Percentiles rank a stretch among this genome's conserved stretches.
phyloP scores from a whole-genome alignment of 2,888 invertebrate species.

The Erebia palarica region DNA sequence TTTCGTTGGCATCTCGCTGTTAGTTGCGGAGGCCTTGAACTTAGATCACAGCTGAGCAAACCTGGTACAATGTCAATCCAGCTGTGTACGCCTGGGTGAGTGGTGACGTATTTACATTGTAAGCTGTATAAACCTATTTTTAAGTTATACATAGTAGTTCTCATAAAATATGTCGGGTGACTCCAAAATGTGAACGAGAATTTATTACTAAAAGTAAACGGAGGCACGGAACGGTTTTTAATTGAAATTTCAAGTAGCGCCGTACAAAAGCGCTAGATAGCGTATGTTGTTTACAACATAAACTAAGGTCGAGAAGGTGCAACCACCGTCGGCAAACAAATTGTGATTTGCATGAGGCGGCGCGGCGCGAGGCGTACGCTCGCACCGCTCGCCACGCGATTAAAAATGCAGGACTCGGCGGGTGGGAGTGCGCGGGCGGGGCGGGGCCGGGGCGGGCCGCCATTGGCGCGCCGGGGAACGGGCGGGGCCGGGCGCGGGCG shows the following conservation, averaged over 20 bases:
- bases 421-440: constrained; percentile 71
- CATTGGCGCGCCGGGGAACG: constrained; percentile 54
- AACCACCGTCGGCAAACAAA: constrained; percentile 78
- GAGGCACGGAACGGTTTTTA: constrained; percentile 32
- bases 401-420: constrained; percentile 78
- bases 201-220: constrained; percentile 32
- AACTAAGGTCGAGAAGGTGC: constrained; percentile 66
- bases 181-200: constrained; percentile 24
- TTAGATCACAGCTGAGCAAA: constrained; percentile 50
- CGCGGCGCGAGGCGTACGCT: constrained; percentile 67
- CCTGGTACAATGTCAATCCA: constrained; percentile 25
- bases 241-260: constrained; percentile 40
- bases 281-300: constrained; percentile 62
- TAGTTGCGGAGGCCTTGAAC: constrained; percentile 66
- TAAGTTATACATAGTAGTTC: not conserved
- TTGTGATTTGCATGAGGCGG: constrained; percentile 75
- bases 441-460: constrained; percentile 54
- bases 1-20: constrained; percentile 34
- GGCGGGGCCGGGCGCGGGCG: constrained; percentile 50
- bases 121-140: not conserved
- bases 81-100: constrained; percentile 12
- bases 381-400: constrained; percentile 74
- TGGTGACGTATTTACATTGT: constrained; percentile 5
- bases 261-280: constrained; percentile 41
- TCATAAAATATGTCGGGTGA: constrained; percentile 10